Base-by-base conservation (phyloP, 1,140 invertebrate species). In the Tribolium madens region DNA sequence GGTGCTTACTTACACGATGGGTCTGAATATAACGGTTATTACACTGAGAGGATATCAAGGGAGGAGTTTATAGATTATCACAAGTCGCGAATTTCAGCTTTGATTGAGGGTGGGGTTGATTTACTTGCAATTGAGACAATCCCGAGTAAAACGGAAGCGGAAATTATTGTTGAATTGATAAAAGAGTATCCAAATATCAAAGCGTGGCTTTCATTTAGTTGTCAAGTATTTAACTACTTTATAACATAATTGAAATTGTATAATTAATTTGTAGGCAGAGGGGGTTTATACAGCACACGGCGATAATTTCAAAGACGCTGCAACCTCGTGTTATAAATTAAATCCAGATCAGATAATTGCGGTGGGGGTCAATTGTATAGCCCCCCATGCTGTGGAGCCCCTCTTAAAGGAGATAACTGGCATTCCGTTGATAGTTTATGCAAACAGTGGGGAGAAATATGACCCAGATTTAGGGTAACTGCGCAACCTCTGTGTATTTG, bases 401-500 rank as follows among this genome's bases (percentile, higher is more conserved):
- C 83, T 92, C 3, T 80, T 92, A 14, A 77, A 77, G 46, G 78
- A 82, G n/a, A 81, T 88, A 17, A 75, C 80, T 46, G 75, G 69
- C 18, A 86, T 90, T 73, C 89, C 89, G 5, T 84, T 92, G 12
- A 86, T 94, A 74, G 89, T 90, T 4, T 93, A 93, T 86, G 92
- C 93, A n/a, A 93, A 93, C 83, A 91, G 89, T 80, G 92, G 91
- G 68, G 91, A 92, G 81, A 85, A 84, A 71, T 91, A 88, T 73
- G 86, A 89, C 76, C 87, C 86, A 75, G 79, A 83, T 21, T 86
- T 89, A 81, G 90, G 90, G 87, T 88, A 84, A 80, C 42, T 71
- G 13, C 50, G 50, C 21, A 26, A 26, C 21, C 6, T 36, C 6
- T n/a, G 36, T 4, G 15, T 50, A 50, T 53, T 53, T 52, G 9